phyloP scores from a whole-genome alignment of 2,797 vertebrate genomes.

The Ciconia nigra region DNA sequence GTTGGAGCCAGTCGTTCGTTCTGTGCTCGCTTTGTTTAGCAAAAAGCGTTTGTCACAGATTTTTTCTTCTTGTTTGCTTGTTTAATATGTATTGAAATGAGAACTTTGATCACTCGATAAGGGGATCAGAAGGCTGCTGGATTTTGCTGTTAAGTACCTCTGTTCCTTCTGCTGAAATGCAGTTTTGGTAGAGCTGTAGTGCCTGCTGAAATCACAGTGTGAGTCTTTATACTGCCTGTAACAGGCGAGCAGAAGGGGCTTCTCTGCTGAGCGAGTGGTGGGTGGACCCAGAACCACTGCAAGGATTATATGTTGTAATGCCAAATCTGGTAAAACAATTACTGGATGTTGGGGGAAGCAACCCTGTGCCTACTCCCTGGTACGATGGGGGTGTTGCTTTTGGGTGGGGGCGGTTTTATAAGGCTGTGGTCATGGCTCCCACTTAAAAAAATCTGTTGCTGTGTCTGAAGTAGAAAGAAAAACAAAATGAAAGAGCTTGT shows the following conservation, averaged over 20 bases:
- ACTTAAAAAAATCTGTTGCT: background rate
- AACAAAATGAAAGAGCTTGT: background rate
- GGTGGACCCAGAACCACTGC: background rate
- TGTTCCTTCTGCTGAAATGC: background rate
- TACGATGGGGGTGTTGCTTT: background rate
- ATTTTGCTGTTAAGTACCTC: background rate
- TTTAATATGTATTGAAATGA: background rate
- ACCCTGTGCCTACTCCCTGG: background rate
- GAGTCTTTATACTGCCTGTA: background rate
- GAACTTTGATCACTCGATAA: background rate
- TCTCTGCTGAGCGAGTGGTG: background rate
- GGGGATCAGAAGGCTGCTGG: background rate
- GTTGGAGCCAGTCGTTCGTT: background rate
- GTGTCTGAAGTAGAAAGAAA: background rate
- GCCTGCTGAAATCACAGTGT: background rate
- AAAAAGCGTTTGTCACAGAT: background rate
- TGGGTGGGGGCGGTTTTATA: background rate
- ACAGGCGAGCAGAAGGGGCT: background rate
- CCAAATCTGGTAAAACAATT: background rate
- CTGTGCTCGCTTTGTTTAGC: background rate
- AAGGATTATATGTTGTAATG: rapidly evolving
- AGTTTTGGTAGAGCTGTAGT: background rate
- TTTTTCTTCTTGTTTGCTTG: background rate
- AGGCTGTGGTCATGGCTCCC: background rate
- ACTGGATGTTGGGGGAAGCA: background rate